Evolutionary conservation across 2,797 vertebrate species (phyloP), one percentile per base, ranked within the genome.

Genomic region (Fringilla coelebs): DNA sequence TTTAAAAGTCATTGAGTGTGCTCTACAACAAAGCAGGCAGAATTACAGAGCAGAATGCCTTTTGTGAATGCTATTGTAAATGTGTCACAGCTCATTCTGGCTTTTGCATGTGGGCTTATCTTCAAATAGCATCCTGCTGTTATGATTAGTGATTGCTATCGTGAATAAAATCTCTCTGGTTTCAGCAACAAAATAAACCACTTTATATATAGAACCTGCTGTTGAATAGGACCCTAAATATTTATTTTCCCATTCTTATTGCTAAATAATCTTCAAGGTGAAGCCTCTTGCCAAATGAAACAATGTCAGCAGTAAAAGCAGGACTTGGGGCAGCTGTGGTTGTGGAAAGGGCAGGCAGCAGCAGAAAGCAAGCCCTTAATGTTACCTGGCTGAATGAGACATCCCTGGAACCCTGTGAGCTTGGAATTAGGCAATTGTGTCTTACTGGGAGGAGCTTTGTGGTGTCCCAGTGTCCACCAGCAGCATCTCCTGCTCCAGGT

Each of bases 171-270:
- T 76, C 71, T 78, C 63, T 79, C 80, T 90, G 75, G 31, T 89
- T 91, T 90, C 79, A 84, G 67, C 65, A 93, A 75, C 71, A 88
- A 96, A 96, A 95, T 60, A 95, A 96, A 89, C 49, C 55, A 79
- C n/a, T 88, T 94, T 96, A 90, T 93, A 93, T 89, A 89, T 83
- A 94, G 92, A 95, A 51, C 20, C 43, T 43, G 34, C 70, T 65
- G 12, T 62, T 95, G 91, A 96, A 87, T 82, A 86, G 83, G 49
- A 82, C 51, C 70, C 95, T 84, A 91, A 84, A 91, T 96, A 93
- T 92, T 86, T 94, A 89, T 94, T 96, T 89, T 91, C 58, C 90
- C 73, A 18, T 49, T 66, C 70, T 62, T 91, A 58, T 82, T 74
- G 74, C 83, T 88, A 93, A 86, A 83, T 52, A 92, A 85, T 83